These are phyloP conservation scores for Seira sanloemensis DNA, from an alignment of 2,888 invertebrate species.

Conservation along the genomic window DNA sequence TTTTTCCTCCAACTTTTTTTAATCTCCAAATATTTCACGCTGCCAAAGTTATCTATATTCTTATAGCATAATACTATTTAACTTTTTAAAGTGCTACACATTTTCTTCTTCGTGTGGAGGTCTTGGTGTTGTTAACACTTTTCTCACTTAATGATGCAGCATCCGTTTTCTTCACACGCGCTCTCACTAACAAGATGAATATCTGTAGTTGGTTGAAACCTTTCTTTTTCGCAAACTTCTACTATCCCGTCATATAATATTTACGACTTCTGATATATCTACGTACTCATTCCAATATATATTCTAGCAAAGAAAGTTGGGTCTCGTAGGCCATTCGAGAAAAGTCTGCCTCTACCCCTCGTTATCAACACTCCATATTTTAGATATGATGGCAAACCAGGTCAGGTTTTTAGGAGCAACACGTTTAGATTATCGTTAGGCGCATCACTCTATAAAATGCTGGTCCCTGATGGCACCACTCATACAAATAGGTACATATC, in stretches of 20 bases:
- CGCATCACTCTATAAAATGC: not conserved
- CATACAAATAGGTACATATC: not conserved
- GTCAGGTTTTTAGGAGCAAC: no score
- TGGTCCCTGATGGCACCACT: not conserved
- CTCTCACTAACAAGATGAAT: not conserved
- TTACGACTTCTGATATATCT: constrained; percentile 45
- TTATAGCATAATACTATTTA: not conserved
- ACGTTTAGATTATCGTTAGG: not conserved
- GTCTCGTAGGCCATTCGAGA: not conserved
- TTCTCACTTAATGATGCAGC: constrained; percentile 54
- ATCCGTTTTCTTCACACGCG: not conserved
- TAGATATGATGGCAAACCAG: not conserved
- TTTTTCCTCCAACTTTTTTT: no score
- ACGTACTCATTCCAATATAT: constrained; percentile 48
- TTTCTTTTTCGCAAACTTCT: not conserved
- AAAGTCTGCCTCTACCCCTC: not conserved
- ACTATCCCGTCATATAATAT: constrained; percentile 33
- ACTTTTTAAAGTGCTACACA: not conserved
- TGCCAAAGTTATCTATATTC: not conserved
- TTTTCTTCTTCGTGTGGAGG: no score
- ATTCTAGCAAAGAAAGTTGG: not conserved
- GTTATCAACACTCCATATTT: not conserved
- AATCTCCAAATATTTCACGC: not conserved
- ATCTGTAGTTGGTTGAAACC: constrained; percentile 15
- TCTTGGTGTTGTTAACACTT: not conserved